These are phyloP conservation scores for Pipistrellus nathusii DNA, from an alignment of 2,797 vertebrate genomes.

Conservation along the genomic window DNA sequence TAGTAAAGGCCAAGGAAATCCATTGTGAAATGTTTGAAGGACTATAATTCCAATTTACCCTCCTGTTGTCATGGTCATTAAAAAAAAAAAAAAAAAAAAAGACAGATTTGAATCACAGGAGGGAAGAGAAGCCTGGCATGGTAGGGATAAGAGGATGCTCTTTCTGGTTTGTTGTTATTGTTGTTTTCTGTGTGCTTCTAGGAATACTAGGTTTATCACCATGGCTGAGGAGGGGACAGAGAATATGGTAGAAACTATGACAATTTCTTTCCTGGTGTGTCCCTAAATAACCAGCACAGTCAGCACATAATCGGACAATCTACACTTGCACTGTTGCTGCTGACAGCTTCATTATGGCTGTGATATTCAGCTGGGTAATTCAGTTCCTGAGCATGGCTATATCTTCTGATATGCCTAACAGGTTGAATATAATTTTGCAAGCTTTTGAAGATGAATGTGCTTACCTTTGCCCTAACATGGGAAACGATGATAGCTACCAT, in stretches of 20 bases:
- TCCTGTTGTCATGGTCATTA: constrained; percentile 33
- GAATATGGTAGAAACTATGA: constrained; percentile 42
- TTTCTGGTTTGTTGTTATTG: not conserved
- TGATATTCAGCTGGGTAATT: constrained; percentile 76
- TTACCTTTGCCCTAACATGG: constrained; percentile 56
- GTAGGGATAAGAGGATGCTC: not conserved
- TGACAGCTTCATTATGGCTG: constrained; percentile 81
- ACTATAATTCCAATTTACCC: constrained; percentile 17
- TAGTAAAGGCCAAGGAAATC: constrained; percentile 33
- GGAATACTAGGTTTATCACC: not conserved
- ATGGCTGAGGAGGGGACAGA: not conserved
- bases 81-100: not conserved
- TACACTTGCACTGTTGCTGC: constrained; percentile 50
- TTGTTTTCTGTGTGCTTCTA: not conserved
- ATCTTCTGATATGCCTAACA: constrained; percentile 69
- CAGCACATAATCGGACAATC: constrained; percentile 39
- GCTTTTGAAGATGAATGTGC: constrained; percentile 73
- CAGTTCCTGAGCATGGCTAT: constrained; percentile 62
- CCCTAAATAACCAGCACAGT: constrained; percentile 71
- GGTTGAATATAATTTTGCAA: constrained; percentile 50
- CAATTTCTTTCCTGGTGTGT: constrained; percentile 75
- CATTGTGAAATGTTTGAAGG: constrained; percentile 35
- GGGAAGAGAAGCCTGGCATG: not conserved
- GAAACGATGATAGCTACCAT: constrained; percentile 53
- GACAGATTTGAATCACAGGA: constrained; percentile 23